Conservation (phyloP, 1,140 invertebrate genomes). For the Ips nitidus region DNA sequence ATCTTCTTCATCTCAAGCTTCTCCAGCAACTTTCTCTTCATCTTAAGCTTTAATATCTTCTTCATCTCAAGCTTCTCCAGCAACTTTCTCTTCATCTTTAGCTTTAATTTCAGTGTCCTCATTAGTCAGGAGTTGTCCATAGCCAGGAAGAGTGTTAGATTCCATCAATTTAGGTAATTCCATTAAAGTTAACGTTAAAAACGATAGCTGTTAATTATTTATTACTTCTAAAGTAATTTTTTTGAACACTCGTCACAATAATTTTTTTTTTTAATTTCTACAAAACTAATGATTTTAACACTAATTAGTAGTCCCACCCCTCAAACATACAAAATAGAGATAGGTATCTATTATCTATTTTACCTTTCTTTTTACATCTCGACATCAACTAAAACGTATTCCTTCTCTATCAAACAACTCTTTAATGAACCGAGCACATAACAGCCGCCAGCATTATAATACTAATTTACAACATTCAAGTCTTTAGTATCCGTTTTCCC, state of each 20-base stretch:
- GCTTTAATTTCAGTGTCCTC: too few relatives aligned
- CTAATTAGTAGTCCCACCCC: neutral
- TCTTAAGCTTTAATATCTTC: too few relatives aligned
- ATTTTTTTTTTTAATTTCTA: neutral
- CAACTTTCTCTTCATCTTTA: too few relatives aligned
- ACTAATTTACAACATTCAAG: slow-evolving; percentile 30
- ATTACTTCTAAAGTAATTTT: neutral
- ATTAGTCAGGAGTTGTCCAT: too few relatives aligned
- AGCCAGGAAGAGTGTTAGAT: too few relatives aligned
- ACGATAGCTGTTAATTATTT: neutral
- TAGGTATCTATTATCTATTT: neutral
- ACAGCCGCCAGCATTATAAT: slow-evolving; percentile 21
- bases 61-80: too few relatives aligned
- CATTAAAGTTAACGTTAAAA: too few relatives aligned
- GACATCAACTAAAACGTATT: slow-evolving; percentile 1
- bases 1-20: too few relatives aligned
- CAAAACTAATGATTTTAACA: neutral
- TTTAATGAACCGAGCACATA: slow-evolving; percentile 19
- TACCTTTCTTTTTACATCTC: neutral
- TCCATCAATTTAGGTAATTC: too few relatives aligned
- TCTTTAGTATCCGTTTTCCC: slow-evolving; percentile 24
- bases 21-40: too few relatives aligned
- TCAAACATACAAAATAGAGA: too few relatives aligned
- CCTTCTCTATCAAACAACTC: slow-evolving; percentile 7
- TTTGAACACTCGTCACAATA: neutral